phyloP scores from a whole-genome alignment of 2,888 invertebrate genomes.

The Buathra laborator region DNA sequence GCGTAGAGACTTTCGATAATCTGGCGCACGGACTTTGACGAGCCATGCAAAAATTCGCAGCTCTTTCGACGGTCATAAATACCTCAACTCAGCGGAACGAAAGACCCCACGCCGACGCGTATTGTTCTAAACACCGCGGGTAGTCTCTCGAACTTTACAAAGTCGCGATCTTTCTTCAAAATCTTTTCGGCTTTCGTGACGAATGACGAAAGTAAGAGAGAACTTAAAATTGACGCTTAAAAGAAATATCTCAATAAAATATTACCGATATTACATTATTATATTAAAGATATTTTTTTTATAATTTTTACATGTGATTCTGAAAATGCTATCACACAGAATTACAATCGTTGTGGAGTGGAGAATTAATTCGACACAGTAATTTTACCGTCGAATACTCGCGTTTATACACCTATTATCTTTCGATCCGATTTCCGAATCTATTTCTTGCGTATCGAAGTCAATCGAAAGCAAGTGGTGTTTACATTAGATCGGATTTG shows the following conservation, averaged over 20 bases:
- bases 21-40: constrained; percentile 53
- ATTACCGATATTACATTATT: too few species aligned
- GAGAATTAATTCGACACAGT: background rate
- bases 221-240: background rate
- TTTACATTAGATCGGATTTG: background rate
- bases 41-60: constrained; percentile 69
- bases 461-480: background rate
- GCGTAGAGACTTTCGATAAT: constrained; percentile 45
- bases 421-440: background rate
- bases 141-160: constrained; percentile 52
- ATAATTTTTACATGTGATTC: background rate
- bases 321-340: background rate
- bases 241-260: constrained; percentile 5
- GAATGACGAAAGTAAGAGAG: constrained; percentile 15
- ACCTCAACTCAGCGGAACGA: constrained; percentile 65
- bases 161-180: constrained; percentile 43
- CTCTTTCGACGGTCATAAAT: constrained; percentile 76
- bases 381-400: background rate
- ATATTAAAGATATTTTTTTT: background rate
- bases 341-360: background rate
- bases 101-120: constrained; percentile 19
- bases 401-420: background rate
- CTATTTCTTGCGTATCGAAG: background rate
- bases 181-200: background rate
- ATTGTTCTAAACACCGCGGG: constrained; percentile 65